These are phyloP conservation scores for Acanthosepion esculentum DNA, from an alignment of 2,888 invertebrate species.

Conservation along the genomic window DNA sequence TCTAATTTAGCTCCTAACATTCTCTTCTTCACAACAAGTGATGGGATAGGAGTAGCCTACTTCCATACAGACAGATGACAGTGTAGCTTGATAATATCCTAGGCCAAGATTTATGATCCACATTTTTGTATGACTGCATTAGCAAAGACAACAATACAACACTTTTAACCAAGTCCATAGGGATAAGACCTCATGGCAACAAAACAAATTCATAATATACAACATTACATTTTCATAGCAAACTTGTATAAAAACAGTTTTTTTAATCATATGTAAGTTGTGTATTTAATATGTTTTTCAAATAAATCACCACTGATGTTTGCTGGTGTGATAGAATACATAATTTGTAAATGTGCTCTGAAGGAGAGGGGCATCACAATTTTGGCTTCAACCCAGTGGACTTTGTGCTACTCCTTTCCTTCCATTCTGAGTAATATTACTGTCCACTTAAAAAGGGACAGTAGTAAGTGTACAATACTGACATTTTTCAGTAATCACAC, in stretches of 20 bases:
- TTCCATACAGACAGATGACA: not conserved
- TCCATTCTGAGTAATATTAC: not conserved
- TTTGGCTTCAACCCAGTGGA: not conserved
- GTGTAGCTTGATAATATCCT: not conserved
- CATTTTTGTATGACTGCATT: not conserved
- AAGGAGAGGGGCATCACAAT: not conserved
- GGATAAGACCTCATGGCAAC: not conserved
- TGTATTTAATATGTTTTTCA: not conserved
- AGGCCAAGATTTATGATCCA: not conserved
- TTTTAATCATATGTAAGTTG: not conserved
- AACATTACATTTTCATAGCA: not conserved
- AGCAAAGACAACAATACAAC: not conserved
- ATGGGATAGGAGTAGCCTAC: not conserved
- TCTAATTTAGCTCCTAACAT: not conserved
- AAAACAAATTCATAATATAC: not conserved
- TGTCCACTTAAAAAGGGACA: not conserved
- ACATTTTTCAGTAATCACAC: not conserved
- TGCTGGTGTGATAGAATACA: not conserved
- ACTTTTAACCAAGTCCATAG: not conserved
- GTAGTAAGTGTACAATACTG: not conserved
- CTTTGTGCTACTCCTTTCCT: not conserved
- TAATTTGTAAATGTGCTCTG: conserved; percentile 12
- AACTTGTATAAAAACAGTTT: not conserved
- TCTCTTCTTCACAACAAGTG: not conserved
- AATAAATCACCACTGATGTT: not conserved